Evolutionary conservation across 2,888 invertebrate genomes (phyloP), one percentile per base, ranked within the genome.

Genomic region (Volucella inanis): DNA sequence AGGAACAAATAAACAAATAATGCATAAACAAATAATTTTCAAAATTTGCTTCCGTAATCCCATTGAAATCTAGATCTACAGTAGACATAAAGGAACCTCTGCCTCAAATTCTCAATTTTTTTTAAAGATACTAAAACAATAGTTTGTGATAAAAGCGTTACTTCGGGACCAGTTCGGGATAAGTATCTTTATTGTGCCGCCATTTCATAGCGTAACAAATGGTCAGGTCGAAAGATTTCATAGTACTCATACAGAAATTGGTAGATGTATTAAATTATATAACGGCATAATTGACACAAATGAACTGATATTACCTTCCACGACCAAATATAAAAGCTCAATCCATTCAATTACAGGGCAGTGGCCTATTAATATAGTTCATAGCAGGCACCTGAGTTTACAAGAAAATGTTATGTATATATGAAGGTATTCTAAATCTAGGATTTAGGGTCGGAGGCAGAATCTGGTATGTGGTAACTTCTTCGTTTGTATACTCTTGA

Each of bases 241-340:
- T 10, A 49, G 45, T 18, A 59, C 49, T 11, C 15, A 50, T 10
- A 38, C 50, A n/a, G 68, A 68, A 68, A 68, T 70, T 14, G 68
- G 43, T 8, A 41, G 31, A 31, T 31, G 31, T 31, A 31, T 31
- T 31, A 31, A 31, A 31, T 31, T 31, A 31, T 2, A 22, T 2
- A 22, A 22, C 18, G 3, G 3, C 3, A 22, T 22, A 22, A 59
- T 10, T 14, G 49, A 59, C 47, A 55, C 47, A 18, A 71, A 43
- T 12, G 71, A 74, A 52, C 45, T 74, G n/a, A 68, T 68, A 14
- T 47, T 68, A 55, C 38, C 55, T n/a, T 43, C 68, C 12, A 55
- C 55, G 49, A 12, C 49, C 22, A 71, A 59, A 59, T 71, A 71
- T 38, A 71, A 59, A 8, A 59, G 41, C 6, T 14, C 71, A 8